Percentiles rank a stretch among this genome's conserved stretches.
phyloP scores from a whole-genome alignment of 1,140 invertebrate genomes.

The Eriocheir sinensis region DNA sequence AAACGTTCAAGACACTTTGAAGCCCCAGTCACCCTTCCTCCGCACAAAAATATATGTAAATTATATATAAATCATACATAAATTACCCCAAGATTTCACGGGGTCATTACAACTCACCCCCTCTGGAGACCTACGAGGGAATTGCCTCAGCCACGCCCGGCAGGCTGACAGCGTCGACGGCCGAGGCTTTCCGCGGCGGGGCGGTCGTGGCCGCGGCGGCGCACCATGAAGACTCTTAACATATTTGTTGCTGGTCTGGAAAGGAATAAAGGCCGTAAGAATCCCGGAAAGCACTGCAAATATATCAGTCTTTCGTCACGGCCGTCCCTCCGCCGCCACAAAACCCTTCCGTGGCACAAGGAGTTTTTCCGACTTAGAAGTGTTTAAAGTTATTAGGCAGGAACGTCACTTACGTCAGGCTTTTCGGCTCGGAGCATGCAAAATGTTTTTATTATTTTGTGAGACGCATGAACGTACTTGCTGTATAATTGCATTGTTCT shows the following conservation, averaged over 20 bases:
- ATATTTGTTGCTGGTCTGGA: not conserved
- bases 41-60: slow-evolving; percentile 26
- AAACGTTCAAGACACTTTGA: slow-evolving; percentile 3
- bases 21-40: not conserved
- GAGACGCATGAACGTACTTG: not conserved
- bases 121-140: not conserved
- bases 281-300: not conserved
- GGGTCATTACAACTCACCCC: not conserved
- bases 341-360: not conserved
- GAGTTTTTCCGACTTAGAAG: not conserved
- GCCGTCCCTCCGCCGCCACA: not conserved
- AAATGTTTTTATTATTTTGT: not conserved
- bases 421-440: not conserved
- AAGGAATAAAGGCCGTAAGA: slow-evolving; percentile 16
- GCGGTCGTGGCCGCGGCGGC: not conserved
- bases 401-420: not conserved
- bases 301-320: not conserved
- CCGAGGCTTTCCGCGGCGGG: not conserved
- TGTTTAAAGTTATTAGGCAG: not conserved
- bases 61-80: slow-evolving; percentile 27
- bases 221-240: not conserved
- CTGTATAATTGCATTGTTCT: not conserved
- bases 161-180: not conserved
- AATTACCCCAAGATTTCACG: slow-evolving; percentile 2
- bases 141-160: not conserved